A percentile compares a stretch with the other conserved stretches of the same genome.
These are phyloP conservation scores for Hemiprocne comata DNA, from an alignment of 2,113 vertebrate species.

Conservation along the genomic window DNA sequence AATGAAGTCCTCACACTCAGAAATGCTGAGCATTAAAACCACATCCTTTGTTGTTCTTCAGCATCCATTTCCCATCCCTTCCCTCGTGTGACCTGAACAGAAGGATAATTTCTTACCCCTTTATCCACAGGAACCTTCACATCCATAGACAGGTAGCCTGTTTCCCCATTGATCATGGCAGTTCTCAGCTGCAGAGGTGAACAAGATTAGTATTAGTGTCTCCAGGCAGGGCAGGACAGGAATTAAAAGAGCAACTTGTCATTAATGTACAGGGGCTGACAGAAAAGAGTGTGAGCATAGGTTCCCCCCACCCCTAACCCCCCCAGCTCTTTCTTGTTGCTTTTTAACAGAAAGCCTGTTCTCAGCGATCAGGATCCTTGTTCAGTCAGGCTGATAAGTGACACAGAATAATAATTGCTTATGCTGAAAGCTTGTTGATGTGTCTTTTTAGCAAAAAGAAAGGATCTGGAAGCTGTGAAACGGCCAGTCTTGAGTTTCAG, in stretches of 20 bases:
- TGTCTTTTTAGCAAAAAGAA: not conserved
- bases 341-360: not conserved
- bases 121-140: conserved; percentile 91
- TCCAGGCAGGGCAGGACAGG: not conserved
- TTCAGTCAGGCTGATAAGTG: not conserved
- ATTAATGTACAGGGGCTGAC: not conserved
- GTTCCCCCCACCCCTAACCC: no score
- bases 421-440: not conserved
- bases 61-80: not conserved
- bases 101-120: conserved; percentile 84
- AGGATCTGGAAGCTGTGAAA: not conserved
- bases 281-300: not conserved
- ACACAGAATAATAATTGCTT: not conserved
- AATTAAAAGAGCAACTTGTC: not conserved
- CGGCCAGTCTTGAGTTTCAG: not conserved
- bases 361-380: not conserved
- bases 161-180: conserved; percentile 94
- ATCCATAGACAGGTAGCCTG: conserved; percentile 86
- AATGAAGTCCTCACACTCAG: not conserved
- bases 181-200: conserved; percentile 85
- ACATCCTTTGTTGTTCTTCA: not conserved
- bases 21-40: not conserved
- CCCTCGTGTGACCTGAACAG: not conserved
- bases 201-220: conserved; percentile 1
- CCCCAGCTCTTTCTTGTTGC: not conserved